Conservation (phyloP, 2,113 vertebrate species). For the Rissa tridactyla region DNA sequence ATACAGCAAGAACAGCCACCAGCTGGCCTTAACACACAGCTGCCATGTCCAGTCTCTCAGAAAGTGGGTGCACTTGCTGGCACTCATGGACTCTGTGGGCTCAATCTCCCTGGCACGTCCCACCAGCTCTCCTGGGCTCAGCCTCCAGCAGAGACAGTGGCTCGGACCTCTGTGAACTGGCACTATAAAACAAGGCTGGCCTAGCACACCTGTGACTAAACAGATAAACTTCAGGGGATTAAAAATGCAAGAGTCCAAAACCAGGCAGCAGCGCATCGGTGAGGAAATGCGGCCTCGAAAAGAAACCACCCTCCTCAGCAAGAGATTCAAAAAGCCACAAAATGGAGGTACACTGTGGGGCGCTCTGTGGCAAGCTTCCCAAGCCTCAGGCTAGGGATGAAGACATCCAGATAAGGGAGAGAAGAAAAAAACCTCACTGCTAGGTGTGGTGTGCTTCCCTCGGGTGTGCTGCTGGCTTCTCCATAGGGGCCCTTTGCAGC, state of each 20-base stretch:
- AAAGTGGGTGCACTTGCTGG: neutral
- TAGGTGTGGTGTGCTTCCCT: neutral
- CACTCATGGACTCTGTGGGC: rapidly evolving
- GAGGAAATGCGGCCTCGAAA: neutral
- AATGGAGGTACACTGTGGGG: rapidly evolving
- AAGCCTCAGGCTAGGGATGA: neutral
- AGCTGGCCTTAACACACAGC: neutral
- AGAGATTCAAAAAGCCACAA: neutral
- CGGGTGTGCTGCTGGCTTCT: neutral
- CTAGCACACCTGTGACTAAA: neutral
- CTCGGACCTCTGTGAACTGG: neutral
- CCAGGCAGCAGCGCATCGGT: rapidly evolving
- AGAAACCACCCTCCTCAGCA: neutral
- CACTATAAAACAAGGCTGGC: neutral
- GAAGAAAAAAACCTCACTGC: neutral
- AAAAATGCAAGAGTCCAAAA: neutral
- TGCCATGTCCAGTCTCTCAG: neutral
- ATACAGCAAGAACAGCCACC: neutral
- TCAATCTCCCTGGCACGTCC: neutral
- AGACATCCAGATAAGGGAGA: neutral
- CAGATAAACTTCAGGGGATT: neutral
- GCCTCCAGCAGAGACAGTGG: neutral
- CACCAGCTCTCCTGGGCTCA: neutral
- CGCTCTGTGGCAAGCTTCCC: neutral
- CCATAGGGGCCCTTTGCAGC: neutral